Percentiles rank a stretch among this genome's conserved stretches.
Conservation (phyloP, 1,140 invertebrate species). For the Magallana gigas region DNA sequence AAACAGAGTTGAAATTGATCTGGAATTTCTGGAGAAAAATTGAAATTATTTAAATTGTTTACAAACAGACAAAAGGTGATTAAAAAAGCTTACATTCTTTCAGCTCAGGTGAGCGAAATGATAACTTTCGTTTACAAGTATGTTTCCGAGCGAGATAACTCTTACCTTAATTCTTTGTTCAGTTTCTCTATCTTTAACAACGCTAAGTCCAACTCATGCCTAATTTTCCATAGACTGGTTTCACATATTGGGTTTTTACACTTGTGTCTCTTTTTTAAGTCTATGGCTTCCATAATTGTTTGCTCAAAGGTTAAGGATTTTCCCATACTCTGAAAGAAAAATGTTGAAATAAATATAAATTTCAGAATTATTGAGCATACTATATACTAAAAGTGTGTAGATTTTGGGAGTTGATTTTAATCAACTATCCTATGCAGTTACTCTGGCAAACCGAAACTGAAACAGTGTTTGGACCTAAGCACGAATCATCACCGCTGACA, state of each 20-base stretch:
- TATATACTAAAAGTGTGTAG: not conserved
- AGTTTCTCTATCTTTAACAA: slow-evolving; percentile 89
- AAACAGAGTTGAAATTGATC: no score
- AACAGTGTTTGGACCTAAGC: no score
- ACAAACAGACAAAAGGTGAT: no score
- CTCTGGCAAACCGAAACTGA: no score
- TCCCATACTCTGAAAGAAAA: slow-evolving; percentile 84
- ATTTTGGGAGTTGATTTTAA: not conserved
- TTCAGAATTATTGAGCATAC: not conserved
- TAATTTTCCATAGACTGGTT: slow-evolving; percentile 89
- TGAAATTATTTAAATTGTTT: no score
- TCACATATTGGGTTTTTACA: slow-evolving; percentile 88
- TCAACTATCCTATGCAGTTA: no score
- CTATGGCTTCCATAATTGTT: slow-evolving; percentile 90
- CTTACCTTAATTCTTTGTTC: slow-evolving; percentile 83
- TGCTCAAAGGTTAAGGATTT: slow-evolving; percentile 92
- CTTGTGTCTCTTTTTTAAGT: slow-evolving; percentile 83
- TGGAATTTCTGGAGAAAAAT: no score
- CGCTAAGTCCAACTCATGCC: slow-evolving; percentile 92
- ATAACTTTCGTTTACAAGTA: no score
- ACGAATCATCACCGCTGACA: no score
- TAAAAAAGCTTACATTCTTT: no score
- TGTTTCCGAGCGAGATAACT: not conserved
- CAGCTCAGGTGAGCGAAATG: no score
- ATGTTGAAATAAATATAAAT: not conserved